Evolutionary conservation across 2,888 invertebrate species (phyloP).

Genomic region (Tetragnatha montana): DNA sequence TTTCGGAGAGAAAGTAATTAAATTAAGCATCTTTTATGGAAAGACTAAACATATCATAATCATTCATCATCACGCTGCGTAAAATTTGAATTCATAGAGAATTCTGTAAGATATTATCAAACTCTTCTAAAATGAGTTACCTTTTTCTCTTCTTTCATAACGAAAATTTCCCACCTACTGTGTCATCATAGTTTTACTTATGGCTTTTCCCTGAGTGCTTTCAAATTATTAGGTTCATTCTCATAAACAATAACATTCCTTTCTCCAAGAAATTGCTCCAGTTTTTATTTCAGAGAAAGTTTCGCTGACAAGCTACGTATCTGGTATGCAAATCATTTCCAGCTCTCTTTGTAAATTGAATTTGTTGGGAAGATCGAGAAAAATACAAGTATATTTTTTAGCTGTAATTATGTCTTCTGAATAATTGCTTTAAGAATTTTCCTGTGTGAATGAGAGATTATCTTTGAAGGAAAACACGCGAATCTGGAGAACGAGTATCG

Average conservation of each 20-base stretch:
- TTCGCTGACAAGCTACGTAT: constrained; percentile 6
- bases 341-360: constrained; percentile 34
- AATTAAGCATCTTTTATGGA: neutral
- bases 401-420: neutral
- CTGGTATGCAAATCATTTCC: constrained; percentile 44
- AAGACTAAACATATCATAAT: neutral
- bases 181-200: neutral
- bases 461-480: neutral
- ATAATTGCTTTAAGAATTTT: constrained; percentile 6
- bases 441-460: neutral
- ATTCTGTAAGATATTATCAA: neutral
- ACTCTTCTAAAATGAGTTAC: neutral
- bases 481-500: neutral
- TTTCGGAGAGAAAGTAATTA: neutral
- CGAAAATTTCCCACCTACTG: neutral
- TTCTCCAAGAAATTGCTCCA: neutral
- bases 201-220: neutral
- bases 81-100: neutral
- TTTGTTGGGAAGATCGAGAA: constrained; percentile 21
- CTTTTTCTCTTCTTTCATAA: neutral
- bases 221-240: constrained; percentile 22
- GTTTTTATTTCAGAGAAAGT: constrained; percentile 17
- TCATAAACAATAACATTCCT: constrained; percentile 16
- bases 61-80: neutral
- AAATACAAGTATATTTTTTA: neutral